These are phyloP conservation scores for Idaea straminata DNA, from an alignment of 2,888 invertebrate species.

Conservation along the genomic window DNA sequence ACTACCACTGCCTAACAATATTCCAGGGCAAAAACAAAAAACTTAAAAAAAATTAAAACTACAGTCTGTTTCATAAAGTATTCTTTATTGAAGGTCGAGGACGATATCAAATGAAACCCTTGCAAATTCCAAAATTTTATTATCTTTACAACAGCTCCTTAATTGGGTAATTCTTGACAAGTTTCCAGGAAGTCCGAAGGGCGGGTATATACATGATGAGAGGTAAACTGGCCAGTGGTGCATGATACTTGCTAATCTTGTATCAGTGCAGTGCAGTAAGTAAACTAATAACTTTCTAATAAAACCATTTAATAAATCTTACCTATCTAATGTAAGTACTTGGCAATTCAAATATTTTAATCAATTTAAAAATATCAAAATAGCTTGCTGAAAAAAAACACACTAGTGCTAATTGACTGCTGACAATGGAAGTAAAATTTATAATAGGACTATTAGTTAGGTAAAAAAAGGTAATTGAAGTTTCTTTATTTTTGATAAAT, in stretches of 20 bases:
- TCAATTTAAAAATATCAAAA: slow-evolving; percentile 8
- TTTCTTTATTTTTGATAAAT: no score
- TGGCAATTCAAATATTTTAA: not conserved
- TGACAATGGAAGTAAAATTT: no score
- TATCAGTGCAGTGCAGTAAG: not conserved
- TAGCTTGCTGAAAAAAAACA: no score
- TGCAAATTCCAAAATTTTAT: slow-evolving; percentile 64
- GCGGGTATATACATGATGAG: slow-evolving; percentile 33
- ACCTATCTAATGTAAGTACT: not conserved
- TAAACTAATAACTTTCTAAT: not conserved
- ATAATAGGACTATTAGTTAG: no score
- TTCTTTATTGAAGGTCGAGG: slow-evolving; percentile 72
- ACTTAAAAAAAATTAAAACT: slow-evolving; percentile 68
- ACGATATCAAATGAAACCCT: slow-evolving; percentile 76
- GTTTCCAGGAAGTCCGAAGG: slow-evolving; percentile 39
- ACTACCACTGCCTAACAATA: slow-evolving; percentile 35
- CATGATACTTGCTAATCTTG: slow-evolving; percentile 7
- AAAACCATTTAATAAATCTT: not conserved
- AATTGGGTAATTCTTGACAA: slow-evolving; percentile 21
- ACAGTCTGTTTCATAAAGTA: slow-evolving; percentile 64
- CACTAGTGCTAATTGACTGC: no score
- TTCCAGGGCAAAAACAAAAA: slow-evolving; percentile 36
- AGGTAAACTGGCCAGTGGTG: slow-evolving; percentile 29
- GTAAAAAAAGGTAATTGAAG: no score
- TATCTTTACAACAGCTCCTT: slow-evolving; percentile 47